These are phyloP conservation scores for Pyrrhosoma nymphula DNA, from an alignment of 2,888 invertebrate species.

Conservation along the genomic window DNA sequence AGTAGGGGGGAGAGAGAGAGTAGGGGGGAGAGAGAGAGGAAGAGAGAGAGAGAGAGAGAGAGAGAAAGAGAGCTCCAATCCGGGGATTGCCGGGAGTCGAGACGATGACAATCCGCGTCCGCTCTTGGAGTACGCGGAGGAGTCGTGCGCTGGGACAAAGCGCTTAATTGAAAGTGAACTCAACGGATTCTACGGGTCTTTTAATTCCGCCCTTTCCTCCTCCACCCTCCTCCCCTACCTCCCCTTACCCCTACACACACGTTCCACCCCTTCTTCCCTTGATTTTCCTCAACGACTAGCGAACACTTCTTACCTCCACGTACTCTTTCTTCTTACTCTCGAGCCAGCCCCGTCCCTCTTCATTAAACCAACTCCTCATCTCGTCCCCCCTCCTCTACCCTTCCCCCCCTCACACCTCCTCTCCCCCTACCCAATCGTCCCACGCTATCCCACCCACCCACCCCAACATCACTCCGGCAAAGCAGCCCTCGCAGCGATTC, in stretches of 20 bases:
- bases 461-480: too few relatives aligned
- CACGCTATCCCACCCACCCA: background rate
- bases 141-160: background rate
- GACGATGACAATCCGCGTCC: background rate
- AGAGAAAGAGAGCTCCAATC: background rate
- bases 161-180: slow-evolving; percentile 5
- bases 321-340: background rate
- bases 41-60: too few relatives aligned
- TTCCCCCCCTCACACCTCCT: background rate
- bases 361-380: slow-evolving; percentile 14
- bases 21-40: too few relatives aligned
- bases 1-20: too few relatives aligned
- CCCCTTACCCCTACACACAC: background rate
- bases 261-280: background rate
- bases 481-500: too few relatives aligned
- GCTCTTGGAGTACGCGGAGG: too few relatives aligned
- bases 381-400: background rate
- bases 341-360: background rate
- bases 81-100: background rate
- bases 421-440: background rate
- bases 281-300: slow-evolving; percentile 18
- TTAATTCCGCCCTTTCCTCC: background rate
- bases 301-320: background rate
- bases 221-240: background rate
- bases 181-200: background rate